Conservation (phyloP, 2,797 vertebrate species). For the Oreochromis grahami region DNA sequence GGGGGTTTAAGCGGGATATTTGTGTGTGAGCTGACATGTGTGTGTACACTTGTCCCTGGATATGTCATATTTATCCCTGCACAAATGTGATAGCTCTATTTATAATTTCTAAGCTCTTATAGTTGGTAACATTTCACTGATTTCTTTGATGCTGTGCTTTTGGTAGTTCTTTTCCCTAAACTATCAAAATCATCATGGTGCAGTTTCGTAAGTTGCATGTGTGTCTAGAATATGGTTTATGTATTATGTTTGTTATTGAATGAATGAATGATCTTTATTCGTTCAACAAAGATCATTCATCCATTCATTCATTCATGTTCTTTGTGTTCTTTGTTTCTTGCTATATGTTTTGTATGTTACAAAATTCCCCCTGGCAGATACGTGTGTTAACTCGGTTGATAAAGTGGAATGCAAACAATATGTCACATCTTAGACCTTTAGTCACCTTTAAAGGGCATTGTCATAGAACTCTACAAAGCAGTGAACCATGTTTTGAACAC, state of each 20-base stretch:
- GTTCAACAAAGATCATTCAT: background rate
- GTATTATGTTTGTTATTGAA: background rate
- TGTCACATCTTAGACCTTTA: background rate
- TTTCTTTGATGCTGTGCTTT: background rate
- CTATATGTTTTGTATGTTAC: background rate
- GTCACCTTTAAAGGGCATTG: background rate
- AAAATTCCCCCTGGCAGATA: background rate
- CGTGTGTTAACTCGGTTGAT: background rate
- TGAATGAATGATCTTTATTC: background rate
- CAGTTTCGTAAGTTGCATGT: background rate
- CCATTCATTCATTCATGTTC: background rate
- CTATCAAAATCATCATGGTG: background rate
- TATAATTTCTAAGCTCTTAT: background rate
- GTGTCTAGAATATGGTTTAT: background rate
- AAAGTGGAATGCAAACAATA: background rate
- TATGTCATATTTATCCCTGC: background rate
- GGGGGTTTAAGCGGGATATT: conserved; percentile 7
- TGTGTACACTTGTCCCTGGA: background rate
- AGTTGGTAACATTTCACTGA: background rate
- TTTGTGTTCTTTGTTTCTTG: background rate
- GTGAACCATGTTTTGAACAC: background rate
- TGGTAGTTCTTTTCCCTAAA: background rate
- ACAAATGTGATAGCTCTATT: background rate
- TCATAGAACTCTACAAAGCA: background rate
- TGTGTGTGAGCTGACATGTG: background rate